A percentile compares a stretch with the other conserved stretches of the same genome.
Evolutionary conservation across 1,140 invertebrate species (phyloP).

Genomic region (Aphidius ervi): DNA sequence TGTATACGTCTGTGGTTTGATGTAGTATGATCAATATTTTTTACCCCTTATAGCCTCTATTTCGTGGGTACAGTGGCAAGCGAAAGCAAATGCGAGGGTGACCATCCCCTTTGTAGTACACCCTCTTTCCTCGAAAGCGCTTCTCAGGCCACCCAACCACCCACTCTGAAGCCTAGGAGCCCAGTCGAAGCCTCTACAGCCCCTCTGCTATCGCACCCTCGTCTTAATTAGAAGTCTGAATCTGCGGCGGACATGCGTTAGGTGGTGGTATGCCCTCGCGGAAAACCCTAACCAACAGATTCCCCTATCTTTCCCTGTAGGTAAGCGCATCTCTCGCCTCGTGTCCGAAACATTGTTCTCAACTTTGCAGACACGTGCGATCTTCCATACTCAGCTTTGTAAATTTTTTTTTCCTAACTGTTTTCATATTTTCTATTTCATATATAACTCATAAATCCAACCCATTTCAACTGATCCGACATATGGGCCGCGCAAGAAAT

Average conservation of each 20-base stretch:
- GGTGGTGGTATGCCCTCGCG: conserved; percentile 48
- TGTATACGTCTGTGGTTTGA: conserved; percentile 24
- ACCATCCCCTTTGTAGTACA: conserved; percentile 31
- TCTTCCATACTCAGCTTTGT: conserved; percentile 4
- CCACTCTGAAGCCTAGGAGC: conserved; percentile 31
- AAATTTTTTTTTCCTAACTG: neutral
- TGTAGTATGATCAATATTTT: conserved; percentile 53
- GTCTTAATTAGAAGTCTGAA: conserved; percentile 66
- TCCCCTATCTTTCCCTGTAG: conserved; percentile 2
- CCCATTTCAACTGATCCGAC: too few species aligned
- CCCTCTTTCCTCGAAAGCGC: conserved; percentile 21
- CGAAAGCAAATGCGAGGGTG: conserved; percentile 23
- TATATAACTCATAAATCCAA: neutral
- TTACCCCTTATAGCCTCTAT: conserved; percentile 53
- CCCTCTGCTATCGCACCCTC: conserved; percentile 51
- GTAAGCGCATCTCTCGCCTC: conserved; percentile 28
- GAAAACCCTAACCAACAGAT: conserved; percentile 5
- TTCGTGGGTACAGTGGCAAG: conserved; percentile 19
- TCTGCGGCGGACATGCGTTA: conserved; percentile 64
- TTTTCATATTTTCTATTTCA: neutral
- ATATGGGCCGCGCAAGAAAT: too few species aligned
- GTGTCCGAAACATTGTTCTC: conserved; percentile 55
- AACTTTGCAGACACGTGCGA: conserved; percentile 41
- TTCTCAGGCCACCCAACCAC: conserved; percentile 22
- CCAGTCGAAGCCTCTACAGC: conserved; percentile 42